A percentile compares a stretch with the other conserved stretches of the same genome.
Conservation (phyloP, 1,140 invertebrate genomes). For the Drosophila bocki region DNA sequence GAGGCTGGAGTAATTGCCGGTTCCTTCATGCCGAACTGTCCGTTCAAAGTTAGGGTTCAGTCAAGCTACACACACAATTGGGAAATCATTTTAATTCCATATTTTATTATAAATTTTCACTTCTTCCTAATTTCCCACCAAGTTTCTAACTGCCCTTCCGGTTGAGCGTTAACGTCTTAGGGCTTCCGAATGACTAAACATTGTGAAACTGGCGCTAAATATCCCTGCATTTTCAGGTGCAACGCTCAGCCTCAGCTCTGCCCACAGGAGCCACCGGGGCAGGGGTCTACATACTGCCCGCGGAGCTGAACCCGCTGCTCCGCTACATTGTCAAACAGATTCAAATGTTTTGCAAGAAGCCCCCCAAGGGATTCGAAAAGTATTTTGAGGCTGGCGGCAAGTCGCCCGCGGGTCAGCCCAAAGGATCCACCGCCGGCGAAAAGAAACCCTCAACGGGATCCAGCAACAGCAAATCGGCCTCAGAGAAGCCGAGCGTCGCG, state of each 20-base stretch:
- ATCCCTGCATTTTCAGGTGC: conserved; percentile 12
- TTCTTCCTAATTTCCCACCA: background rate
- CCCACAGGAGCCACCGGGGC: conserved; percentile 26
- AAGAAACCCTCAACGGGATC: conserved; percentile 76
- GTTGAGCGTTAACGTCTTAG: background rate
- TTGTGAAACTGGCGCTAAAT: background rate
- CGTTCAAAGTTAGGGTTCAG: background rate
- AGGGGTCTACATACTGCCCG: conserved; percentile 18
- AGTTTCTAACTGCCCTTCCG: background rate
- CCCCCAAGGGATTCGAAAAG: conserved; percentile 96
- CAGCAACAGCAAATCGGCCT: conserved; percentile 54
- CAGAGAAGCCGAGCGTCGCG: conserved; percentile 40
- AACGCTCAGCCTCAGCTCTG: conserved; percentile 28
- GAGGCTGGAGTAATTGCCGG: background rate
- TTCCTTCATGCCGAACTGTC: background rate
- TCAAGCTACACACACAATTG: too few species aligned
- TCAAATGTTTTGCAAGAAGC: conserved; percentile 84
- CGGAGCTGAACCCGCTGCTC: conserved; percentile 63
- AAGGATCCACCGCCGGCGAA: conserved; percentile 70
- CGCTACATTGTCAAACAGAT: conserved; percentile 69
- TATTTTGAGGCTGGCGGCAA: conserved; percentile 90
- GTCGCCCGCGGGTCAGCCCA: conserved; percentile 21
- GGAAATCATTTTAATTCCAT: background rate
- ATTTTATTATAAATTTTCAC: background rate
- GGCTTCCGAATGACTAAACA: background rate